Evolutionary conservation across 2,113 vertebrate species (phyloP), one percentile per base, ranked within the genome.

Genomic region (Taurulus bubalis): DNA sequence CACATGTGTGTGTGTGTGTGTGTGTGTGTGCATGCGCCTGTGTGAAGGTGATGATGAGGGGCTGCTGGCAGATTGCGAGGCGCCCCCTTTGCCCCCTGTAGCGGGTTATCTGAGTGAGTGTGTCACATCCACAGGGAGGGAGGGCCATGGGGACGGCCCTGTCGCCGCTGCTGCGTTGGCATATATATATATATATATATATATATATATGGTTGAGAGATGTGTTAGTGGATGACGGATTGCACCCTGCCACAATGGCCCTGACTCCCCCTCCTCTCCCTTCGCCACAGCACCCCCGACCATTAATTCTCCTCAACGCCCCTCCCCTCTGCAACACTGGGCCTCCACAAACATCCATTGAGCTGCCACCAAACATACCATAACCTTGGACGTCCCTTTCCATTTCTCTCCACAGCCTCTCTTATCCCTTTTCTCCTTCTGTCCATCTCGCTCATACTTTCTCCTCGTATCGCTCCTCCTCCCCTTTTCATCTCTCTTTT

Each of bases 141-240:
- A 74, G 84, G 69, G 80, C 82, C 56, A 75, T 3, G 70, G 83
- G 84, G 86, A 75, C 78, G 79, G 70, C 78, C 60, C 85, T 76
- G 87, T 92, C 89, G 88, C 80, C 15, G 15, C 82, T 34, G 79
- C 69, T 63, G 72, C 22, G 30, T 22, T 66, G 69, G 79, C 80
- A 47, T 83, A 47, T 76, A 38, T 60, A 75, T 59, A 40, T 14
- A 40, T 12, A 40, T 14, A 40, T 12, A 40, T 12, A 40, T 14
- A 45, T 45, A 40, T 14, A 40, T 12, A 40, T 12, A 40, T 60
- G 75, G 84, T 73, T 73, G 73, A 64, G 73, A 66, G 62, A 24
- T 62, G 87, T 77, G 79, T 89, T 89, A 79, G 85, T 7, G 28
- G 84, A 90, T 93, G 92, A 94, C 87, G 88, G 92, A 95, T 93